Base-by-base conservation (phyloP, 1,140 invertebrate species). In the Conus betulinus region DNA sequence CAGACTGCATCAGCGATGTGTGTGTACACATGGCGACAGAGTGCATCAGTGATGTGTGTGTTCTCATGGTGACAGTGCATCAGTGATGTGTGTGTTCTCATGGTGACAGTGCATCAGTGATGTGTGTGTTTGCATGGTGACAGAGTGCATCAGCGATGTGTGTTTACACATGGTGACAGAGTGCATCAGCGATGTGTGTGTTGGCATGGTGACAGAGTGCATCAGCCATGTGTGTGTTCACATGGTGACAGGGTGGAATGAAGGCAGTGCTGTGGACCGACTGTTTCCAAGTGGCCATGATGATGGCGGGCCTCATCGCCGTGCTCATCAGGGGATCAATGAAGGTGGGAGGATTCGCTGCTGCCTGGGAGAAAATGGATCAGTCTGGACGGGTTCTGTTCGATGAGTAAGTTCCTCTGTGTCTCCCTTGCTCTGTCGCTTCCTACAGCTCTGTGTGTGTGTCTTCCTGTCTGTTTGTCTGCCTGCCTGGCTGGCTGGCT, bases 251-350 rank as follows among this genome's bases (percentile, higher is more conserved):
- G 96, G 98, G 98, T 74, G 98, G 98, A 7, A 98, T 99, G 97
- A 99, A 99, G 95, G 98, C 98, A 7, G 98, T 99, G 0, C 97
- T 99, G 90, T 95, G 94, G 96, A 98, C 98, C 0, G 98, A 99
- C 95, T 97, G 98, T 0, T 97, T 99, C 90, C 98, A 99, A 95
- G 97, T 97, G 0, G 92, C 97, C 8, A 96, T 99, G 7, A 98
- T 99, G 97, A 97, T 98, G 81, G 97, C 96, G 0, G 98, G 98
- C 0, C 95, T 99, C 20, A 94, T 98, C 1, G 96, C 97, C 82
- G 97, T 98, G 39, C 95, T 97, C 3, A 96, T 97, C 6, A 96
- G 97, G 89, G 98, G 98, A 1, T 95, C 97, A 27, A 95, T 96
- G 52, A 97, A 97, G 91, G 95, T 97, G 13, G 98, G 98, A 27